A percentile compares a stretch with the other conserved stretches of the same genome.
These are phyloP conservation scores for Drosophila tristis DNA, from an alignment of 1,140 invertebrate species.

Conservation along the genomic window DNA sequence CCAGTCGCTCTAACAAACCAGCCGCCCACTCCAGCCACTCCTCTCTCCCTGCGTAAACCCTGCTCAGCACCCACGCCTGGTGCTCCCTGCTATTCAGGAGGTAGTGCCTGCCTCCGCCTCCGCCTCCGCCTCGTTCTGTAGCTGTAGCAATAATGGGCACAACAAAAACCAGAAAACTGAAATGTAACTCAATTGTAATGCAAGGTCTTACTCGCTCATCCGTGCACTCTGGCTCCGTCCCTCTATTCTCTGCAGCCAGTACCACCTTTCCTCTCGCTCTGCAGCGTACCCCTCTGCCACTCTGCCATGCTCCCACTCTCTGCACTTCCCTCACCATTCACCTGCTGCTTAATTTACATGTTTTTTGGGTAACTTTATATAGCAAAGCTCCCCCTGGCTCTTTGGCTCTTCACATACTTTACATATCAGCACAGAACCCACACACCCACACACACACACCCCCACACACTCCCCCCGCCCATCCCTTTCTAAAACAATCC, in stretches of 20 bases:
- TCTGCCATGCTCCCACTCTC: conserved; percentile 2
- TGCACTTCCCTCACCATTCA: neutral
- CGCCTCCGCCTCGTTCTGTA: too few species aligned
- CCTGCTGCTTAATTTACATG: conserved; percentile 59
- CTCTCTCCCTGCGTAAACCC: neutral
- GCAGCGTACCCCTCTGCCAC: neutral
- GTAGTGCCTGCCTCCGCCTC: too few species aligned
- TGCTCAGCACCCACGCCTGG: neutral
- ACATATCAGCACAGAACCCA: conserved; percentile 21
- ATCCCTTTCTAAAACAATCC: neutral
- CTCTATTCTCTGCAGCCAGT: neutral
- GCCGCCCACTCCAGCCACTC: neutral
- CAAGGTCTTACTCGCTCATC: conserved; percentile 71
- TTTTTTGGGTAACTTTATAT: conserved; percentile 59
- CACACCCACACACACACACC: conserved; percentile 3
- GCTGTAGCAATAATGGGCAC: conserved; percentile 32
- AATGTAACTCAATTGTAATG: conserved; percentile 81
- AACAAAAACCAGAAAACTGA: conserved; percentile 53
- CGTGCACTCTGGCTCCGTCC: conserved; percentile 1
- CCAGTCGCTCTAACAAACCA: conserved; percentile 15
- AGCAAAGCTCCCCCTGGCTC: conserved; percentile 41
- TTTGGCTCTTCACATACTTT: conserved; percentile 50
- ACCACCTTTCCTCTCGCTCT: neutral
- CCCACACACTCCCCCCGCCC: neutral
- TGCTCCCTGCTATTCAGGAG: too few species aligned